phyloP scores from a whole-genome alignment of 2,797 vertebrate genomes.

The Diglossa cyanea region DNA sequence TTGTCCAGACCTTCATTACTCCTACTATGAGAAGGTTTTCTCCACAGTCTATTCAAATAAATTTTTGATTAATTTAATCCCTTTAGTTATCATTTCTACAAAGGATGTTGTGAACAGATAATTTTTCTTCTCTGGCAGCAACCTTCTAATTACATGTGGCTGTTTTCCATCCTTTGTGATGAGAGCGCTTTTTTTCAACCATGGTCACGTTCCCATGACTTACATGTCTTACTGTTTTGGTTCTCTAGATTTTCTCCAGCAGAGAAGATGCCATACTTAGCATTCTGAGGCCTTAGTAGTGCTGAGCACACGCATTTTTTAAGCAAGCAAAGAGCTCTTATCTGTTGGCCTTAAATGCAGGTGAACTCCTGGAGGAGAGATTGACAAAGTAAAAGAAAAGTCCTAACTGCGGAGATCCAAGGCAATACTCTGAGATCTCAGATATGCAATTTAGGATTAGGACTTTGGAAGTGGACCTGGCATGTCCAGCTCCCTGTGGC shows the following conservation, averaged over 20 bases:
- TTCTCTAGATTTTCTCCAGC: not conserved
- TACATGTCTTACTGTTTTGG: rapidly evolving
- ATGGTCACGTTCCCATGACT: not conserved
- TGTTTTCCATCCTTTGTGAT: not conserved
- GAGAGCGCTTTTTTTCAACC: not conserved
- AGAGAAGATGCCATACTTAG: not conserved
- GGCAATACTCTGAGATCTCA: not conserved
- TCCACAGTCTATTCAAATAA: not conserved
- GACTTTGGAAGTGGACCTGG: not conserved
- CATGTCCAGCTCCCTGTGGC: not conserved
- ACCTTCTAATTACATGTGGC: not conserved
- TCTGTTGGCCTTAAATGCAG: not conserved
- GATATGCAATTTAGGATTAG: not conserved
- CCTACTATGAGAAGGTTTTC: not conserved
- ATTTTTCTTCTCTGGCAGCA: not conserved
- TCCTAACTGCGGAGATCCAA: not conserved
- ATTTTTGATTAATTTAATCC: not conserved
- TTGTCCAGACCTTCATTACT: not conserved
- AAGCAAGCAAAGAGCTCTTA: not conserved
- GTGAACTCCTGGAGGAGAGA: not conserved
- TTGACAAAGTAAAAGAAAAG: not conserved
- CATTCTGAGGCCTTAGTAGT: not conserved
- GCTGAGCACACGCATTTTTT: not conserved
- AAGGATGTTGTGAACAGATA: not conserved
- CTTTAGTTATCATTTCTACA: not conserved